Conservation (phyloP, 2,797 vertebrate genomes). For the Alfaro cultratus region DNA sequence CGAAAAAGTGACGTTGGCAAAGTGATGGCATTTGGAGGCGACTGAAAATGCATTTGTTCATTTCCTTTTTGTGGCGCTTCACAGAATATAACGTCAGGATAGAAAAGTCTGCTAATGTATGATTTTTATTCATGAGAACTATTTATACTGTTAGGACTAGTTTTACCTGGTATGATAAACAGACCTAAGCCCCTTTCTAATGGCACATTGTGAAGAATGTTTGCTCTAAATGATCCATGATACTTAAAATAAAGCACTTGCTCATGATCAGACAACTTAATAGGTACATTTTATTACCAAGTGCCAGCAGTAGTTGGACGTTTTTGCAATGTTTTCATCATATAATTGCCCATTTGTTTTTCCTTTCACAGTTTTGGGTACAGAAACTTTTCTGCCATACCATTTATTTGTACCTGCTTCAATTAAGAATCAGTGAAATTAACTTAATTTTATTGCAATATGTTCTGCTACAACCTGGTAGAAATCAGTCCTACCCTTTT, state of each 20-base stretch:
- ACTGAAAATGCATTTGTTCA: slow-evolving; percentile 49
- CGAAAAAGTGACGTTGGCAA: slow-evolving; percentile 61
- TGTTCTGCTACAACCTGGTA: not conserved
- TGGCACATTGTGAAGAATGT: not conserved
- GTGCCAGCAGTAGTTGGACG: not conserved
- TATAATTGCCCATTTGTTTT: not conserved
- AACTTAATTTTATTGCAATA: not conserved
- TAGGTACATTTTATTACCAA: not conserved
- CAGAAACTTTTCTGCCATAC: not conserved
- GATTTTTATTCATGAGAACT: slow-evolving; percentile 26
- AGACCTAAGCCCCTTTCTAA: not conserved
- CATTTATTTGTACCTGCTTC: not conserved
- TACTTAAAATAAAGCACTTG: not conserved
- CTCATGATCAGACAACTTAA: not conserved
- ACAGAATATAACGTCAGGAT: slow-evolving; percentile 50
- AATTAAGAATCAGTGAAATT: not conserved
- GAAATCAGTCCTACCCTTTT: too few species aligned
- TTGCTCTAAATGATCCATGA: not conserved
- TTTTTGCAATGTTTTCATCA: not conserved
- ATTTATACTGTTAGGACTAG: slow-evolving; percentile 14
- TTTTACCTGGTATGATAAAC: not conserved
- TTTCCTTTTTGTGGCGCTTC: slow-evolving; percentile 35
- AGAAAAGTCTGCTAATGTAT: slow-evolving; percentile 39
- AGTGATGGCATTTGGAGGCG: slow-evolving; percentile 67
- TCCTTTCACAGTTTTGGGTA: not conserved